Base-by-base conservation (phyloP, 2,888 invertebrate species). In the Pyrochroa serraticornis region DNA sequence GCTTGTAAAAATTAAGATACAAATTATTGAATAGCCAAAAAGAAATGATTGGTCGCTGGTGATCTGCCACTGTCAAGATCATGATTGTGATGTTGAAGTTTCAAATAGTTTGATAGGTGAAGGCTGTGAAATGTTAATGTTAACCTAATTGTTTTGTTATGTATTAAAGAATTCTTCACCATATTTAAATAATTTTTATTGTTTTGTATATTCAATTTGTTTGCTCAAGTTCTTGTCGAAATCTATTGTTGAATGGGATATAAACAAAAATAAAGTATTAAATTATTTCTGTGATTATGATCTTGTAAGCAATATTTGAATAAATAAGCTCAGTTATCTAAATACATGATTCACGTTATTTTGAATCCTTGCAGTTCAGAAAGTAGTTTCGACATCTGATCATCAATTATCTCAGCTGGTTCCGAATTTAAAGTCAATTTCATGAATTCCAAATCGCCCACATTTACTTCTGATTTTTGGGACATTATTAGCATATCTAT, bases 281-380 rank as follows among this genome's bases (percentile, higher is more conserved):
- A 38, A 46, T 51, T 47, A 49, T 55, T 55, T 55, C 50, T 59
- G 59, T 54, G 50, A 54, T 59, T 54, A 46, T 50, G 45, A 42
- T 51, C 37, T 39, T 35, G 34, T 22, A 49, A 59, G 41, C 49
- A 42, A 49, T 54, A 49, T 46, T 37, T 51, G 48, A 51, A 57
- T 51, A 51, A 47, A 52, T 51, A 51, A 47, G 47, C 46, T 47
- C 9, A 35, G 38, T 47, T 42, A n/a, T 10, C 22, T 45, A n/a
- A n/a, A n/a, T n/a, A 43, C 6, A 8, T 22, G 32, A 14, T 58
- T 65, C 71, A 73, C 60, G 68, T 65, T 44, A 77, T 74, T 49
- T 75, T 71, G 63, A 79, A 74, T 48, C 76, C 71, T 60, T 77
- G 71, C 43, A 79, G 69, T 60, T 75, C 76, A 38, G 62, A 62